phyloP scores from a whole-genome alignment of 2,113 vertebrate genomes.

The Myrmecobius fasciatus region DNA sequence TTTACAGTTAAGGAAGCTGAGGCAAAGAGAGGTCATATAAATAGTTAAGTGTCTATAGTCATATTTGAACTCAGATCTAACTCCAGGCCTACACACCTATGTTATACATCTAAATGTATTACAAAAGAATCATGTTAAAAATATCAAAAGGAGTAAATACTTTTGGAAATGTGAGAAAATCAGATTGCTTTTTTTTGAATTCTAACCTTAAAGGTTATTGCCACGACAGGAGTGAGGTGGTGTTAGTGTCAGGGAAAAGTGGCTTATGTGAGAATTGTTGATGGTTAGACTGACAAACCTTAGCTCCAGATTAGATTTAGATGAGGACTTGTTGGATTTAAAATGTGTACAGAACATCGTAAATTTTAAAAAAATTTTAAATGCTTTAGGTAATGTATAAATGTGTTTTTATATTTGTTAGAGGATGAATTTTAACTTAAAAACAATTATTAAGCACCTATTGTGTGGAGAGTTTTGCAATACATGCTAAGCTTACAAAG shows the following conservation, averaged over 20 bases:
- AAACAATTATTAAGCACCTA: neutral
- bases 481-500: conserved; percentile 1
- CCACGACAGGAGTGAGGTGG: neutral
- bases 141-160: neutral
- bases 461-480: conserved; percentile 29
- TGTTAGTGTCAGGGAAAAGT: neutral
- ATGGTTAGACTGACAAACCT: neutral
- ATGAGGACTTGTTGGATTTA: too few species aligned
- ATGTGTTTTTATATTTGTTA: neutral
- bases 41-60: neutral
- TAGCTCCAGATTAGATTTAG: neutral
- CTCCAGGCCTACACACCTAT: neutral
- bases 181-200: neutral
- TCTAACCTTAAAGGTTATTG: neutral
- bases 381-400: too few species aligned
- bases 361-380: too few species aligned
- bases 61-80: neutral
- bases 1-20: neutral
- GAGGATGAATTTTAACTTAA: too few species aligned
- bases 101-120: neutral
- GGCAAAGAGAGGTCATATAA: neutral
- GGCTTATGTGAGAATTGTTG: neutral
- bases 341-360: too few species aligned
- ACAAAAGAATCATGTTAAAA: neutral
- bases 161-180: neutral